These are phyloP conservation scores for Trissolcus brochymenae DNA, from an alignment of 2,888 invertebrate genomes.

Conservation along the genomic window DNA sequence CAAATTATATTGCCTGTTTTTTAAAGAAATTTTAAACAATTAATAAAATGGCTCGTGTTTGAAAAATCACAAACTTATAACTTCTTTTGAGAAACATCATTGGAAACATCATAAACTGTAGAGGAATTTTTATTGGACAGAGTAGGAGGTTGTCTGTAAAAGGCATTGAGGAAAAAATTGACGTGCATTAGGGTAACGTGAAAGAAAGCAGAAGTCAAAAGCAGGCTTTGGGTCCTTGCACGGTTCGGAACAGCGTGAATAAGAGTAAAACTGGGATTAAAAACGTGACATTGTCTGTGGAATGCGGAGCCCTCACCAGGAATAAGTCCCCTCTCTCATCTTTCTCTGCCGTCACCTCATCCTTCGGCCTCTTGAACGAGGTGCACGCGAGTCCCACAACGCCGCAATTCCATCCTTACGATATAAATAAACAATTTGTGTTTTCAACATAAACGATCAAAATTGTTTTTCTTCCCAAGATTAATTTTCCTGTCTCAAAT, in stretches of 20 bases:
- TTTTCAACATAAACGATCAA: neutral
- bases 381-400: conserved; percentile 52
- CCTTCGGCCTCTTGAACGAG: conserved; percentile 43
- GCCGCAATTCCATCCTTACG: conserved; percentile 65
- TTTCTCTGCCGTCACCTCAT: conserved; percentile 53
- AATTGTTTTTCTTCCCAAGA: no score
- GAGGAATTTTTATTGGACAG: no score
- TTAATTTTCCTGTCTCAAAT: no score
- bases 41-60: no score
- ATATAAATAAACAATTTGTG: conserved; percentile 61
- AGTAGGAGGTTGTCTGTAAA: no score
- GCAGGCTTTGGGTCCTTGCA: conserved; percentile 15
- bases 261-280: conserved; percentile 75
- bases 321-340: conserved; percentile 57
- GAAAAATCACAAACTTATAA: no score
- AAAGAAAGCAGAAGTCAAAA: conserved; percentile 39
- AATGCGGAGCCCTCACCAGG: conserved; percentile 74
- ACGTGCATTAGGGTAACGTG: conserved; percentile 10
- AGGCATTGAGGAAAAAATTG: conserved; percentile 7
- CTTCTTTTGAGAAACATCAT: no score
- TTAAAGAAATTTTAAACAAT: no score
- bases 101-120: no score
- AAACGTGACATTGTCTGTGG: conserved; percentile 76
- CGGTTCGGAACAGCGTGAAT: conserved; percentile 65
- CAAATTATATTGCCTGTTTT: no score